phyloP scores from a whole-genome alignment of 2,113 vertebrate genomes.

The Anthoscopus minutus region DNA sequence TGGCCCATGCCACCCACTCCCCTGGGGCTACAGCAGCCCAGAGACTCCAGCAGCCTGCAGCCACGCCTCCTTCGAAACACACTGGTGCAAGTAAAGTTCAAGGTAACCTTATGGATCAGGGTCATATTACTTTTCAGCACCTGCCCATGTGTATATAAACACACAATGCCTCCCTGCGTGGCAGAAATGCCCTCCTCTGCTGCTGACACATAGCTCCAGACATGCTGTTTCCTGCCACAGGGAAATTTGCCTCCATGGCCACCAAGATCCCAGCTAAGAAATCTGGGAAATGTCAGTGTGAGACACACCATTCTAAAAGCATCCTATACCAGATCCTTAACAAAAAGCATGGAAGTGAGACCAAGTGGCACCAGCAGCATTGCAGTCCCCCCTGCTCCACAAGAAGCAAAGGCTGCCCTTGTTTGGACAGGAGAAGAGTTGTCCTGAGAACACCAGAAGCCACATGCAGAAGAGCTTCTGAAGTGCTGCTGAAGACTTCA shows the following conservation, averaged over 20 bases:
- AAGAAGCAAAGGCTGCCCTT: not conserved
- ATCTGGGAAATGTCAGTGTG: not conserved
- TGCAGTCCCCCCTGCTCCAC: not conserved
- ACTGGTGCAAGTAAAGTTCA: conserved; percentile 36
- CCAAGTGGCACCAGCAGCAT: not conserved
- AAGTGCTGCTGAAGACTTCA: conserved; percentile 53
- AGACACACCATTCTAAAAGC: not conserved
- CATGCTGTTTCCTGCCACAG: not conserved
- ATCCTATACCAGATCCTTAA: conserved; percentile 34
- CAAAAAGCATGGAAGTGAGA: not conserved
- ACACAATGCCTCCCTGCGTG: not conserved
- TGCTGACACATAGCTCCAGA: not conserved
- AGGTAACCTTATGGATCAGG: not conserved
- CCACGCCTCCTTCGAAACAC: not conserved
- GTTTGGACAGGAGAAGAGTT: not conserved
- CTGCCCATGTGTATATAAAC: not conserved
- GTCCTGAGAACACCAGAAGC: conserved; percentile 19
- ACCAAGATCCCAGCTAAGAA: not conserved
- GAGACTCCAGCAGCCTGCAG: not conserved
- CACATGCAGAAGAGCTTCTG: conserved; percentile 6
- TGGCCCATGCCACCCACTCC: not conserved
- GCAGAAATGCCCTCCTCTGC: not conserved
- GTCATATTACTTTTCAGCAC: not conserved
- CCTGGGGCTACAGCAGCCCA: not conserved
- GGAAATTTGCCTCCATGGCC: not conserved